Percentiles rank a stretch among this genome's conserved stretches.
Evolutionary conservation across 2,797 vertebrate species (phyloP).

Genomic region (Sebastiscus tertius): DNA sequence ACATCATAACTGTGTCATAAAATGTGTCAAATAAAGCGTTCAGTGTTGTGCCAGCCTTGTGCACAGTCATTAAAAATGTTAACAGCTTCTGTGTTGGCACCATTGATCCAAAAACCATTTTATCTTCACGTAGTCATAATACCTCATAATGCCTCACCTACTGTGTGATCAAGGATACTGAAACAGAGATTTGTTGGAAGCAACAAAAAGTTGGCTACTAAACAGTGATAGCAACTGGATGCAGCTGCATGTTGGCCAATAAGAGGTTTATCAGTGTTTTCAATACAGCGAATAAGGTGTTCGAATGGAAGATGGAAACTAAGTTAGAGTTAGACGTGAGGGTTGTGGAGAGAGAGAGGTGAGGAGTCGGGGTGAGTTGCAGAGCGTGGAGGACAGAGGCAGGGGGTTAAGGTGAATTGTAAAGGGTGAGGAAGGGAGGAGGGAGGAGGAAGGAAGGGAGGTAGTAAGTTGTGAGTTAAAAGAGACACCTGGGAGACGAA

Average conservation of each 20-base stretch:
- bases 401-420: neutral
- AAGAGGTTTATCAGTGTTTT: neutral
- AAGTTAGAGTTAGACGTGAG: neutral
- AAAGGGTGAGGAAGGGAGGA: neutral
- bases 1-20: neutral
- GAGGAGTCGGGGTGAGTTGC: neutral
- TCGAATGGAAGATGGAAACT: neutral
- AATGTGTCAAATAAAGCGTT: neutral
- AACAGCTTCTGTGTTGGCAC: neutral
- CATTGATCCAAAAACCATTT: neutral
- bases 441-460: neutral
- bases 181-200: neutral
- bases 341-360: neutral
- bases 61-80: neutral
- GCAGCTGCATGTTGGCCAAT: neutral
- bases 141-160: too few relatives aligned
- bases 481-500: conserved; percentile 69
- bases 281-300: neutral
- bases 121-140: neutral
- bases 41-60: neutral
- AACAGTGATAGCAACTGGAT: neutral
- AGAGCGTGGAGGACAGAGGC: neutral
- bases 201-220: neutral
- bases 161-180: neutral
- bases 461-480: conserved; percentile 39